A percentile compares a stretch with the other conserved stretches of the same genome.
These are phyloP conservation scores for Leucophenga varia DNA, from an alignment of 1,140 invertebrate species.

Conservation along the genomic window DNA sequence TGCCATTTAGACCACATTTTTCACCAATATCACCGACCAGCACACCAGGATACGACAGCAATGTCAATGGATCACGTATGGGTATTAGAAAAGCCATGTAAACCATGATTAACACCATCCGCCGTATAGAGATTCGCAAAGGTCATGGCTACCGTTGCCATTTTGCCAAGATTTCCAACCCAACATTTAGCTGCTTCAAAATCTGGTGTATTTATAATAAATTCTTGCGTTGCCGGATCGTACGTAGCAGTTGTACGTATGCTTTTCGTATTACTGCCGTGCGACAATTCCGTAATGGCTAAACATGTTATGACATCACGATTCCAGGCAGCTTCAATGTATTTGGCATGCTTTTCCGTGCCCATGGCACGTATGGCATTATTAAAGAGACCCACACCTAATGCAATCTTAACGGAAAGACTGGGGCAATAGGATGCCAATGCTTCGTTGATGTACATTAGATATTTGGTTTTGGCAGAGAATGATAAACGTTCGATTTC, in stretches of 20 bases:
- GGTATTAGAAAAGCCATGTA: constrained; percentile 85
- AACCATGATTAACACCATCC: constrained; percentile 80
- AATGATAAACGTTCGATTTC: constrained; percentile 64
- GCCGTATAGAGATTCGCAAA: constrained; percentile 82
- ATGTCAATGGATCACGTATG: constrained; percentile 74
- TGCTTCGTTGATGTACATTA: constrained; percentile 73
- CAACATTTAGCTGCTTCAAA: constrained; percentile 95
- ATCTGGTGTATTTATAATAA: constrained; percentile 88
- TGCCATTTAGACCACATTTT: constrained; percentile 83
- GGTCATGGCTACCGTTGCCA: constrained; percentile 81
- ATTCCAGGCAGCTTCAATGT: constrained; percentile 69
- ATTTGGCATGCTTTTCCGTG: constrained; percentile 72
- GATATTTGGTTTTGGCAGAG: constrained; percentile 65
- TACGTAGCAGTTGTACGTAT: constrained; percentile 90
- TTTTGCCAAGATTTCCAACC: constrained; percentile 89
- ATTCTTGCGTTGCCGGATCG: constrained; percentile 74
- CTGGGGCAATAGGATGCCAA: constrained; percentile 65
- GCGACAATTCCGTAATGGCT: constrained; percentile 88
- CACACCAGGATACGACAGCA: constrained; percentile 71
- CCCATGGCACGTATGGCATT: constrained; percentile 72
- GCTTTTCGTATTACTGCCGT: constrained; percentile 90
- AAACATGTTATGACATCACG: constrained; percentile 79
- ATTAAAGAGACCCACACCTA: constrained; percentile 69
- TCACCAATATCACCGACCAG: constrained; percentile 82
- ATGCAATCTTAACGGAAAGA: constrained; percentile 68